Conservation (phyloP, 2,113 vertebrate genomes). For the Rhipidura dahli region DNA sequence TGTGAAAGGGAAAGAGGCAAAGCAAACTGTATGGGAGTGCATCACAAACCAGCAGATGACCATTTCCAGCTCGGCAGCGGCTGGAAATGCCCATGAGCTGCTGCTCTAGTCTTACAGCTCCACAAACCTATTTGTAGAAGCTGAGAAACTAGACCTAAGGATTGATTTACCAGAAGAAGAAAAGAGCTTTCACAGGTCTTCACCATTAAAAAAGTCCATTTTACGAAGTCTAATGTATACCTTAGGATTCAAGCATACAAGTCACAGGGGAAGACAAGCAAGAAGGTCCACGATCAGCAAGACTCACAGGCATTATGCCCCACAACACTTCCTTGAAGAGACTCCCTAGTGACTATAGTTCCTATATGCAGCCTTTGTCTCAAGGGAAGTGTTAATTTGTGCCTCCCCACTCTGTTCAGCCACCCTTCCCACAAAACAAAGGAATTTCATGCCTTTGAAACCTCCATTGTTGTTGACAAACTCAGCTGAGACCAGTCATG, state of each 20-base stretch:
- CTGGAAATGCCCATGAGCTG: neutral
- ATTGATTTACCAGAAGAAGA: neutral
- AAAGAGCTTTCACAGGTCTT: neutral
- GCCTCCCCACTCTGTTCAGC: neutral
- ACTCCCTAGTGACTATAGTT: neutral
- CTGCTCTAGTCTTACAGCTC: neutral
- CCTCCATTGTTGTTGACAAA: neutral
- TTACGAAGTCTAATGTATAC: neutral
- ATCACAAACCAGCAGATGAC: neutral
- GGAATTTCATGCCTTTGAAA: slow-evolving; percentile 2
- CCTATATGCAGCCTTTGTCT: neutral
- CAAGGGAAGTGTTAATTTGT: neutral
- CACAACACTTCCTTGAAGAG: neutral
- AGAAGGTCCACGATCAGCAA: neutral
- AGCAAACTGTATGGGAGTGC: neutral
- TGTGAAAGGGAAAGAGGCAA: neutral
- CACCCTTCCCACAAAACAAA: neutral
- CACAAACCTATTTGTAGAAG: neutral
- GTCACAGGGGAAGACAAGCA: neutral
- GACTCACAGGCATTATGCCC: neutral
- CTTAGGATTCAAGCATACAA: neutral
- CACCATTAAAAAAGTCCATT: neutral
- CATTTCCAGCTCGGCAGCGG: neutral
- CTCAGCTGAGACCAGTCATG: slow-evolving; percentile 9
- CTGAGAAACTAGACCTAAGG: neutral